Base-by-base conservation (phyloP, 92 coral and sea anemone species). In the Palythoa caribaeorum region DNA sequence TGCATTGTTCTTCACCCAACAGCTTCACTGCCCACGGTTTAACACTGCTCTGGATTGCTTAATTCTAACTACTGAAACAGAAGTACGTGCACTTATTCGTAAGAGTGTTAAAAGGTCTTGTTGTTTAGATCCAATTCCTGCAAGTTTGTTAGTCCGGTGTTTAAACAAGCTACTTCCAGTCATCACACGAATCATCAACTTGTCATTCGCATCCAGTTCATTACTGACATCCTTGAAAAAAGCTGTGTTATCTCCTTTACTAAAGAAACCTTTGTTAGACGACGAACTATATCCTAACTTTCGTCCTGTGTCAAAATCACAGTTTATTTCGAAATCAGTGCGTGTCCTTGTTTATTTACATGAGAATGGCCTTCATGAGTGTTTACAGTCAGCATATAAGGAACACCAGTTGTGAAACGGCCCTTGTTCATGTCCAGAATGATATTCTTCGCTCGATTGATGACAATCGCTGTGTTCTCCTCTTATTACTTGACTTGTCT, bases 211-310 rank as follows among this genome's bases (percentile, higher is more conserved):
- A 74, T 17, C 83, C 57, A 53, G 93, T 73, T 35, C 73, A 5
- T 8, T 80, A 70, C 88, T 85, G 21, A 36, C 88, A 7, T 85
- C 93, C 76, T 62, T 83, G 39, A 81, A 90, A 90, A 52, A 19
- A 19, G 93, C 89, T 62, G 89, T 87, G 8, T 83, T 87, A 66
- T 36, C 55, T 11, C 89, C 91, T 1, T 62, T 83, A 3, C 86
- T 91, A 83, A 91, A 88, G 83, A 91, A 84, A 88, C 86, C 92
- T n/a, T 53, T 78, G 50, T 83, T 91, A 50, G 86, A 88, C 78
- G 88, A 91, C 54, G 75, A 91, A 71, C 21, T 78, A 40, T 69
- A 54, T 77, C 47, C 37, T n/a, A 84, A 89, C 59, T 52, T 12
- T 52, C 59, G 59, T 52, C 59, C 7, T 7, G 59, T 52, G 59